phyloP scores from a whole-genome alignment of 2,113 vertebrate genomes.

The Calidris pugnax region DNA sequence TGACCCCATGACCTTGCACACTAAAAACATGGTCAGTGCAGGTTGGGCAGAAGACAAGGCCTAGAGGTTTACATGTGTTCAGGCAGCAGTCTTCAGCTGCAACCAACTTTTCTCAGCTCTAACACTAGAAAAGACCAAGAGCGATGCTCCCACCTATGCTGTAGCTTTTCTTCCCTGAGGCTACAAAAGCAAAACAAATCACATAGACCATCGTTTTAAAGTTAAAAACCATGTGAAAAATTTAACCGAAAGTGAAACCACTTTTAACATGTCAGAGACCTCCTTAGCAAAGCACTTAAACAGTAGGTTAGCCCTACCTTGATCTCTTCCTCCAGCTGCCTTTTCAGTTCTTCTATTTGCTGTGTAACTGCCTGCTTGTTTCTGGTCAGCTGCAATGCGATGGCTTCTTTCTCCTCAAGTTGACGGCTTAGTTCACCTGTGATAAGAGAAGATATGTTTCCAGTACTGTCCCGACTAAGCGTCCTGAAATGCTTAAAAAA shows the following conservation, averaged over 20 bases:
- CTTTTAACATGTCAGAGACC: neutral
- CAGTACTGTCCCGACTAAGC: neutral
- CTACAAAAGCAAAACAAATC: neutral
- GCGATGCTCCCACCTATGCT: neutral
- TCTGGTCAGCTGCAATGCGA: slow-evolving; percentile 72
- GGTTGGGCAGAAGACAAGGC: neutral
- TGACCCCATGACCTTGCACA: neutral
- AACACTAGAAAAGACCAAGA: neutral
- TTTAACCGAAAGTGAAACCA: neutral
- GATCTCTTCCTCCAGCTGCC: slow-evolving; percentile 78
- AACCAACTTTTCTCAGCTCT: neutral
- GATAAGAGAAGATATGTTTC: neutral
- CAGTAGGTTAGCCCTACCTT: slow-evolving; percentile 60
- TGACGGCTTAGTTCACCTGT: slow-evolving; percentile 74
- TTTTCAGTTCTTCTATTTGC: slow-evolving; percentile 78
- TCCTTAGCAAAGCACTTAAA: neutral
- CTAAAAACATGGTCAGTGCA: neutral
- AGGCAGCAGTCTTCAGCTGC: neutral
- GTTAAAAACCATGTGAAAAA: neutral
- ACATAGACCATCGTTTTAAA: neutral
- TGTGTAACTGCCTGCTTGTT: slow-evolving; percentile 75
- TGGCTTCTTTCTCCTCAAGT: slow-evolving; percentile 75
- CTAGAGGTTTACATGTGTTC: neutral
- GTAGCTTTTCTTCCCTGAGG: neutral
- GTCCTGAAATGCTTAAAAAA: too few relatives aligned